phyloP scores from a whole-genome alignment of 2,888 invertebrate species.

The Pyrocoelia pectoralis region DNA sequence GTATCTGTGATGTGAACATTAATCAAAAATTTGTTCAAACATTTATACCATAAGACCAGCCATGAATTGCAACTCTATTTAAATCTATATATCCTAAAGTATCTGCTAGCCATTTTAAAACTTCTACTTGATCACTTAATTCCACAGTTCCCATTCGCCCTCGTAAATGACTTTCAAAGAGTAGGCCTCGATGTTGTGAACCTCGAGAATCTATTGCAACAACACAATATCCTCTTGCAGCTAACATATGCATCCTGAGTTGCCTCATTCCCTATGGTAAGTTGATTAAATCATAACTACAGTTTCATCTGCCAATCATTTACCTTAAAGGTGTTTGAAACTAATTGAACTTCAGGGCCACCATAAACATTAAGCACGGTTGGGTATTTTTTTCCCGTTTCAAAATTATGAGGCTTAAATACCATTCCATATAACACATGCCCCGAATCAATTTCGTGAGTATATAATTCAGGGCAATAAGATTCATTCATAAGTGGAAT shows the following conservation, averaged over 20 bases:
- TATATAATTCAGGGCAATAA: slow-evolving; percentile 77
- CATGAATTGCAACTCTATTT: slow-evolving; percentile 92
- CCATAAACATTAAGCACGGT: slow-evolving; percentile 97
- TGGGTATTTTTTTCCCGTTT: slow-evolving; percentile 78
- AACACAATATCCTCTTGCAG: slow-evolving; percentile 95
- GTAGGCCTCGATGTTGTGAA: slow-evolving; percentile 89
- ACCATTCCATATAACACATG: slow-evolving; percentile 86
- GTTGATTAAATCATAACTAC: not conserved
- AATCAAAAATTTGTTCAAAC: not conserved
- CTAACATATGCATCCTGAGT: slow-evolving; percentile 92
- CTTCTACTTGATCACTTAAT: slow-evolving; percentile 91
- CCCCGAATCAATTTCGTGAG: slow-evolving; percentile 73
- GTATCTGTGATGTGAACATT: slow-evolving; percentile 21
- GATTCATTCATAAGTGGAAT: slow-evolving; percentile 62
- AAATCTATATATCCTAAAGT: slow-evolving; percentile 90
- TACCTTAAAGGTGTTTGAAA: slow-evolving; percentile 94
- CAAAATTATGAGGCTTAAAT: slow-evolving; percentile 82
- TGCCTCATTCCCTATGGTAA: slow-evolving; percentile 81
- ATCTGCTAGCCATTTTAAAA: slow-evolving; percentile 84
- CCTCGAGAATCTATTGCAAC: slow-evolving; percentile 95
- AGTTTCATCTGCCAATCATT: slow-evolving; percentile 25
- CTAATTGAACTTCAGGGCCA: slow-evolving; percentile 97
- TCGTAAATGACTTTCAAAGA: slow-evolving; percentile 91
- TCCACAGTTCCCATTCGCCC: slow-evolving; percentile 94
- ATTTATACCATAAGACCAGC: slow-evolving; percentile 96